Evolutionary conservation across 1,140 invertebrate species (phyloP), one percentile per base, ranked within the genome.

Genomic region (Sweltsa coloradensis): DNA sequence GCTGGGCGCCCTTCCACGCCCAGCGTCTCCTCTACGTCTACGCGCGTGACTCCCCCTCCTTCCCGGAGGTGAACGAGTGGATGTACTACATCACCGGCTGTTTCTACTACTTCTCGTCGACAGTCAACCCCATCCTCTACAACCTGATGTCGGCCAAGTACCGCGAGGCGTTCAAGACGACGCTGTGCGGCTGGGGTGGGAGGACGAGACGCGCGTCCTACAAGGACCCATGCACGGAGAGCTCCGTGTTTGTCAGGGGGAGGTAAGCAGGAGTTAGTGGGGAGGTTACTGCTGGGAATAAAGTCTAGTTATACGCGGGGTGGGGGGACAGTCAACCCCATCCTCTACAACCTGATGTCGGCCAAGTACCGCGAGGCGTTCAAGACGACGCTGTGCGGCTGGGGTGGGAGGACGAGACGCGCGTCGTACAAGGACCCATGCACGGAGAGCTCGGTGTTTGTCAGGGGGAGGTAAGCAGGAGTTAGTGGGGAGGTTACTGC

Each of bases 1-100:
- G 91, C 67, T 98, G 92, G 91, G 89, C 89, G 1, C 94, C 94
- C 14, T 97, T 97, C 69, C 94, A 97, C 63, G 76, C 85, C 24
- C 95, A 98, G 64, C 70, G 89, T 2, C 63, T 93, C 40, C 74
- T 87, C 54, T 82, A 80, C 56, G 70, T 85, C 18, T 82, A 88
- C 60, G 80, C 71, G 24, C 68, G 71, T 44, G 61, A 76, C 21
- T 68, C 68, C 34, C 63, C 66, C 9, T 66, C 77, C 59, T 84
- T 75, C 63, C 60, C 74, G 23, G 70, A 75, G 48, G 68, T 85
- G 43, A 88, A 89, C 62, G 80, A 84, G 57, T 79, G 80, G 68
- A 70, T 92, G 26, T 90, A 85, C 63, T 90, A 86, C 63, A 79
- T 85, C 41, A 75, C 83, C 13, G 88, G 88, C 1, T 78, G 81